Evolutionary conservation across 2,113 vertebrate species (phyloP).

Genomic region (Glaucidium brasilianum): DNA sequence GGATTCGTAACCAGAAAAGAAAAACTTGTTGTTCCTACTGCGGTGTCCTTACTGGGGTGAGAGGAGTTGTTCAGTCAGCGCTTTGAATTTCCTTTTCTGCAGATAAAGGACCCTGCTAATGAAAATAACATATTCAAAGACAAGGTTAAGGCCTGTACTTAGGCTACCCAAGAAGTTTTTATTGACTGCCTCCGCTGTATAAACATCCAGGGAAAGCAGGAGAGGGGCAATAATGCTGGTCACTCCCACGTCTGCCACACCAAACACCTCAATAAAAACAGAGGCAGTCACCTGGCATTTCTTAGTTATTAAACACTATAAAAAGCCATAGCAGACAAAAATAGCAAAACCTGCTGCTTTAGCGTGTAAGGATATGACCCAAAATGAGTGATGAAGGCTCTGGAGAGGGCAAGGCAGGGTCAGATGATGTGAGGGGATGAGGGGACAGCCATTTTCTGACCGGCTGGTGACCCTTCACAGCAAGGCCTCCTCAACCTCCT

Average conservation of each 20-base stretch:
- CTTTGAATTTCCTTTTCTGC: background rate
- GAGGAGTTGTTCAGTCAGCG: background rate
- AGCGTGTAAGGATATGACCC: rapidly evolving
- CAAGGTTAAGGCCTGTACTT: background rate
- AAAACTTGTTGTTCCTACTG: background rate
- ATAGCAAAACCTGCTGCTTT: background rate
- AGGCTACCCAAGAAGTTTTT: background rate
- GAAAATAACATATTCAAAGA: background rate
- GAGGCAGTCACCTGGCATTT: background rate
- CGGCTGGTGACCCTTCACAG: rapidly evolving
- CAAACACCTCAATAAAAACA: background rate
- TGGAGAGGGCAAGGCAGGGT: rapidly evolving
- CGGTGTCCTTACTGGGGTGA: background rate
- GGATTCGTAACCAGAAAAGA: background rate
- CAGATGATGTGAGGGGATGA: rapidly evolving
- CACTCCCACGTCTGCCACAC: background rate
- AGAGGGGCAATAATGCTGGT: rapidly evolving
- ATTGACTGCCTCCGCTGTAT: background rate
- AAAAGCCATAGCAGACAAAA: background rate
- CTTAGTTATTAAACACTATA: background rate
- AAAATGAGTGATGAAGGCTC: background rate
- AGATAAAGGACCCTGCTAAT: background rate
- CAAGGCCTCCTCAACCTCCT: background rate
- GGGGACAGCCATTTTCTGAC: rapidly evolving
- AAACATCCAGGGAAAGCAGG: background rate